Conservation (phyloP, 1,140 invertebrate genomes). For the Drosophila bocki region DNA sequence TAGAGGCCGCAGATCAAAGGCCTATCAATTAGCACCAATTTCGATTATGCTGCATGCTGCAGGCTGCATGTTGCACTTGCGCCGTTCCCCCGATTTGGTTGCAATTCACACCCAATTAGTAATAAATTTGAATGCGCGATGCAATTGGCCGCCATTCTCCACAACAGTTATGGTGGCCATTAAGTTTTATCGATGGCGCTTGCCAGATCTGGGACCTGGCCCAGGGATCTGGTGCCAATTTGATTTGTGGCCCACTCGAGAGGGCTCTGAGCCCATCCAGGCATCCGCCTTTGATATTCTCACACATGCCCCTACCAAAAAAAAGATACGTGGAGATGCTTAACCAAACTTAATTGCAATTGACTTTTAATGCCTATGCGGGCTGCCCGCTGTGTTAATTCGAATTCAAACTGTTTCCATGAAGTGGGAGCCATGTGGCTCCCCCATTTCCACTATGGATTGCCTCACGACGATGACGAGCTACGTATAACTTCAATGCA, state of each 20-base stretch:
- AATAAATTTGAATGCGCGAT: constrained; percentile 79
- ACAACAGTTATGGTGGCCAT: constrained; percentile 78
- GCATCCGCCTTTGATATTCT: constrained; percentile 73
- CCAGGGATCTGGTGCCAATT: constrained; percentile 38
- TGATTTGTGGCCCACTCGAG: constrained; percentile 79
- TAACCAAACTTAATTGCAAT: constrained; percentile 78
- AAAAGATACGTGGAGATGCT: constrained; percentile 31
- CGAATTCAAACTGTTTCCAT: constrained; percentile 79
- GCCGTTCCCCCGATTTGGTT: constrained; percentile 17
- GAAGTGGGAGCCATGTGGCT: constrained; percentile 58
- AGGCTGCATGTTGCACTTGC: constrained; percentile 66
- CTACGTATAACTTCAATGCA: constrained; percentile 7
- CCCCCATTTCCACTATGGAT: constrained; percentile 19
- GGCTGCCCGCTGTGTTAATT: constrained; percentile 77
- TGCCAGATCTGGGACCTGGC: constrained; percentile 7
- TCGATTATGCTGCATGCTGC: constrained; percentile 81
- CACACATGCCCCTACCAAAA: constrained; percentile 50
- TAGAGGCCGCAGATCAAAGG: constrained; percentile 76
- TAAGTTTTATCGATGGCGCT: constrained; percentile 84
- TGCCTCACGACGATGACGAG: constrained; percentile 47
- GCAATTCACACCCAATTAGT: constrained; percentile 84
- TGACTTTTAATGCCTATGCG: constrained; percentile 75
- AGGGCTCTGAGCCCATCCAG: constrained; percentile 37
- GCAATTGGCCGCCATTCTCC: constrained; percentile 58
- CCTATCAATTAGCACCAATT: constrained; percentile 78